These are phyloP conservation scores for Parapsyche elsis DNA, from an alignment of 1,140 invertebrate species.

Conservation along the genomic window DNA sequence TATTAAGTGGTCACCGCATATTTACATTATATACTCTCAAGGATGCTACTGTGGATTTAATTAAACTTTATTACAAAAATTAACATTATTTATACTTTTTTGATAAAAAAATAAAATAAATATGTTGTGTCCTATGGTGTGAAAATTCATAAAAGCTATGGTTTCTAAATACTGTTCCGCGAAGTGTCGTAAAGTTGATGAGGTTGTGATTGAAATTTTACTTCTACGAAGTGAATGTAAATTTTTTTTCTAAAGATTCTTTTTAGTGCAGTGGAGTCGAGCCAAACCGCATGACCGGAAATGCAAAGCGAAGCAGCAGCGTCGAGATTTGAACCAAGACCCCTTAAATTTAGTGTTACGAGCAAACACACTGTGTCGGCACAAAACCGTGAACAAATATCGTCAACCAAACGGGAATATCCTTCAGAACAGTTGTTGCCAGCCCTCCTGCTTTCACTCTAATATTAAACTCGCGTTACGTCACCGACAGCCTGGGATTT, in stretches of 20 bases:
- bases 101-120: neutral
- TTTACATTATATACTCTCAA: neutral
- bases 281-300: too few relatives aligned
- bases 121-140: too few relatives aligned
- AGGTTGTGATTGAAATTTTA: neutral
- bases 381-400: conserved; percentile 1
- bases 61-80: neutral
- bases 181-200: neutral
- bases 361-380: too few relatives aligned
- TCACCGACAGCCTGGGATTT: neutral
- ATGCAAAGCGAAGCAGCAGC: too few relatives aligned
- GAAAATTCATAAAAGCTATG: too few relatives aligned
- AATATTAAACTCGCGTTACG: neutral
- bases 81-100: neutral
- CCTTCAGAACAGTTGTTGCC: conserved; percentile 19
- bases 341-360: neutral
- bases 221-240: neutral
- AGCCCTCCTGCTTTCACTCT: neutral
- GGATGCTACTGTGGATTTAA: neutral
- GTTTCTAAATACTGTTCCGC: neutral
- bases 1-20: neutral
- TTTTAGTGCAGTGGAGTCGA: too few relatives aligned
- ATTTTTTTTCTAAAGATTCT: neutral
- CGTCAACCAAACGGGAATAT: neutral
- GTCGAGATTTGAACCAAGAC: neutral